Conservation (phyloP, 2,888 invertebrate genomes). For the Chrysotoxum bicinctum region DNA sequence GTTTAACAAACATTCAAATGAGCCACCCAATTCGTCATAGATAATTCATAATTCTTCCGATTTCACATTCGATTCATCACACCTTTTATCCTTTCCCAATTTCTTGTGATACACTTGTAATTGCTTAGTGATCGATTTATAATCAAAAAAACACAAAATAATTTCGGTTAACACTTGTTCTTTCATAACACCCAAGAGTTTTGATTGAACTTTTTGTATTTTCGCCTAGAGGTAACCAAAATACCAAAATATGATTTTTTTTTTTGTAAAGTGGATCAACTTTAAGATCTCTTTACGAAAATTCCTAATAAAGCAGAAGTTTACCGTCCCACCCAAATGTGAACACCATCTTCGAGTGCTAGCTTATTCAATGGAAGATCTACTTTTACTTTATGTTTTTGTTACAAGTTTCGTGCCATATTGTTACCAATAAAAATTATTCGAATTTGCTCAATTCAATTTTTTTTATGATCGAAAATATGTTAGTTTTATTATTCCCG, state of each 20-base stretch:
- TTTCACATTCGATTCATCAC: conserved; percentile 45
- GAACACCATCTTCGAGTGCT: conserved; percentile 7
- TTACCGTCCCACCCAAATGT: conserved; percentile 28
- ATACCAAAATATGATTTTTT: conserved; percentile 61
- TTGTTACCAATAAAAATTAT: conserved; percentile 29
- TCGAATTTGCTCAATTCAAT: conserved; percentile 15
- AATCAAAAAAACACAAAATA: background rate
- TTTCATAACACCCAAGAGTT: conserved; percentile 32
- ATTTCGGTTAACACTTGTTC: conserved; percentile 9
- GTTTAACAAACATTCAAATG: background rate
- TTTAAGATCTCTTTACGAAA: conserved; percentile 10
- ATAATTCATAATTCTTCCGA: conserved; percentile 12
- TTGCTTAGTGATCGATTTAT: conserved; percentile 36
- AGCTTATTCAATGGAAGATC: background rate
- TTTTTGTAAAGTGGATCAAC: conserved; percentile 38
- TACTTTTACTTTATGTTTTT: conserved; percentile 14
- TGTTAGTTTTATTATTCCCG: conserved; percentile 35
- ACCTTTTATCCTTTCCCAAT: conserved; percentile 29
- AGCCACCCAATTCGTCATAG: conserved; percentile 6
- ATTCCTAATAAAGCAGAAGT: background rate
- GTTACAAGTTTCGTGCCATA: conserved; percentile 39
- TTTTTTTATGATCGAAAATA: conserved; percentile 15
- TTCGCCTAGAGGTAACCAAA: conserved; percentile 48
- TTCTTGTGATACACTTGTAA: conserved; percentile 27
- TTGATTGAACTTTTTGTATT: conserved; percentile 27